A percentile compares a stretch with the other conserved stretches of the same genome.
Evolutionary conservation across 2,888 invertebrate species (phyloP).

Genomic region (Drosophila anomelani): DNA sequence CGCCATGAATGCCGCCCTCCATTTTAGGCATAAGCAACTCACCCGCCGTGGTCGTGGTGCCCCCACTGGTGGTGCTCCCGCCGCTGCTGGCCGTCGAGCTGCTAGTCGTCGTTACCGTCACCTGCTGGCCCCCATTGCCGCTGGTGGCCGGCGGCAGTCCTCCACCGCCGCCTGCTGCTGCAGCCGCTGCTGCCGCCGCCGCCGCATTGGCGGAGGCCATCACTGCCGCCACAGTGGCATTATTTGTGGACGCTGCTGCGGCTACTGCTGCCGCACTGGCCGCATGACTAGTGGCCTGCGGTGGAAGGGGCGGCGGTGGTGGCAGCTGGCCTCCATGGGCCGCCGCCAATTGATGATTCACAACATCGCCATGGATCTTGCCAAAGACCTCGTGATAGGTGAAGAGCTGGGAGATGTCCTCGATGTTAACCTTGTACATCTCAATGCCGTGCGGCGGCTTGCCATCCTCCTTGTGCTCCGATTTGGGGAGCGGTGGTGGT

Average conservation of each 20-base stretch:
- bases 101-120: slow-evolving; percentile 72
- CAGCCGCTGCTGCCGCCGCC: slow-evolving; percentile 74
- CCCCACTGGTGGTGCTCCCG: slow-evolving; percentile 47
- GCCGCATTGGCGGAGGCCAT: slow-evolving; percentile 76
- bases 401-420: slow-evolving; percentile 92
- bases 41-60: slow-evolving; percentile 71
- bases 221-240: slow-evolving; percentile 75
- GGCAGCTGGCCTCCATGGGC: slow-evolving; percentile 84
- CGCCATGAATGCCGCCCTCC: slow-evolving; percentile 83
- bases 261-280: slow-evolving; percentile 79
- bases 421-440: slow-evolving; percentile 93
- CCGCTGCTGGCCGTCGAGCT: slow-evolving; percentile 60
- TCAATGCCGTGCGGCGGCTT: slow-evolving; percentile 86
- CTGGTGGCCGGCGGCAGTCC: slow-evolving; percentile 39
- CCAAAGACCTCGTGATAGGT: slow-evolving; percentile 95
- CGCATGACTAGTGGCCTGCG: slow-evolving; percentile 64
- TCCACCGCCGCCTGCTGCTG: slow-evolving; percentile 45
- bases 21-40: slow-evolving; percentile 84
- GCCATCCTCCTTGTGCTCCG: slow-evolving; percentile 77
- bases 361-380: slow-evolving; percentile 86
- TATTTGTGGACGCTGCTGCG: slow-evolving; percentile 76
- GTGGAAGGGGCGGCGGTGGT: slow-evolving; percentile 70
- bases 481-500: slow-evolving; percentile 67
- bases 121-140: slow-evolving; percentile 43
- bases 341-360: slow-evolving; percentile 85